Base-by-base conservation (phyloP, 2,113 vertebrate species). In the Anthoscopus minutus region DNA sequence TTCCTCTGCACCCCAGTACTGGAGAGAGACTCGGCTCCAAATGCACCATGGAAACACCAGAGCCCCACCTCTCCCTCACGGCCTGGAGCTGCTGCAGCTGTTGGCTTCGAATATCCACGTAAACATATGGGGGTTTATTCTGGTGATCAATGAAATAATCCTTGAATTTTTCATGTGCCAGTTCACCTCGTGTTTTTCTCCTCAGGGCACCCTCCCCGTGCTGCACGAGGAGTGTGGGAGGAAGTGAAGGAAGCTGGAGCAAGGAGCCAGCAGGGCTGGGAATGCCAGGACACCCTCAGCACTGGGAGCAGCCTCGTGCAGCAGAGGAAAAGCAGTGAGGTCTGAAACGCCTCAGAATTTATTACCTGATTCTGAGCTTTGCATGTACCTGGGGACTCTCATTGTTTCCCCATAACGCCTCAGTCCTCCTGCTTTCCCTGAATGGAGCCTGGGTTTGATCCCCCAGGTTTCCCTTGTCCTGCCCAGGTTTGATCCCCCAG, bases 141-240 rank as follows among this genome's bases (percentile, higher is more conserved):
- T 30, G 31, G 64, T 85, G 70, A 64, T 87, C 74, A 85, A 85
- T 21, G 60, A 92, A 95, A 82, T 65, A 89, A 81, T 38, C 67
- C 77, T 64, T 89, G 93, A 50, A 88, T 95, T 92, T 96, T 97
- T 96, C 67, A 92, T 79, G 90, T 48, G 54, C 40, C 89, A n/a
- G 94, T 85, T 86, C 72, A 81, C 89, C 64, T 88, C 47, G 50
- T 20, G 13, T 64, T 44, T 80, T 28, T 51, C 47, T 81, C 81
- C 44, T 66, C 38, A 9, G 90, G 88, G 85, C 58, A 56, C 62
- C 47, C 77, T 48, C 64, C 67, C 40, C 45, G 14, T 16, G 42
- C 31, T 2, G 25, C 56, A 81, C 15, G n/a, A 65, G 4, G 22
- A 53, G 76, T 6, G 13, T 67, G 24, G 86, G 88, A 92, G 82